Base-by-base conservation (phyloP, 2,888 invertebrate genomes). In the Tinea pellionella region DNA sequence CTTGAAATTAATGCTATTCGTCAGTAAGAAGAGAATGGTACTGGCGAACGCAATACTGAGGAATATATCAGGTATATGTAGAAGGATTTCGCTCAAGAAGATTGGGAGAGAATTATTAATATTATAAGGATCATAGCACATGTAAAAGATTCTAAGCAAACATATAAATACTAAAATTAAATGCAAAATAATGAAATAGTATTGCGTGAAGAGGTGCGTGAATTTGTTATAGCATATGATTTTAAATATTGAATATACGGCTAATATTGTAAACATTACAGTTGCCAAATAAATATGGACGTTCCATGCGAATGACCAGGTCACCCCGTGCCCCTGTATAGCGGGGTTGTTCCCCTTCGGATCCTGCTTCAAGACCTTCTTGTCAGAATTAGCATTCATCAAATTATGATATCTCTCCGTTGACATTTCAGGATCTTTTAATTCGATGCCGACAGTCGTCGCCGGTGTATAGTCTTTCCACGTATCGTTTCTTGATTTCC, bases 111-210 rank as follows among this genome's bases (percentile, higher is more conserved):
- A 94, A 63, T 90, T 90, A 63, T 92, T 92, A n/a, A 94, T 91
- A 72, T 97, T 97, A 74, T 97, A 97, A 0, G 96, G 95, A 80
- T 97, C 97, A 73, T 96, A 94, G 67, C 96, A 94, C 67, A 97
- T 89, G 73, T 96, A 96, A 68, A 95, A 93, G 67, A 96, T 94
- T 59, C 96, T 90, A 71, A 95, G 87, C 15, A 93, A 90, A 72
- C 97, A 96, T 51, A 96, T 92, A 11, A 93, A 89, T 9, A 96
- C 94, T 61, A 97, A 80, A 65, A 96, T 91, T 58, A 95, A 80
- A 80, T 96, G 95, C 18, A 97, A 89, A 41, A 94, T 93, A 24
- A 97, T 89, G 77, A 96, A 97, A 75, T 96, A 97, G 62, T 94
- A 94, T 72, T 94, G 94, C 1, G 94, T 93, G 68, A 97, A 92